Base-by-base conservation (phyloP, 1,140 invertebrate species). In the Dinothrombium tinctorium region DNA sequence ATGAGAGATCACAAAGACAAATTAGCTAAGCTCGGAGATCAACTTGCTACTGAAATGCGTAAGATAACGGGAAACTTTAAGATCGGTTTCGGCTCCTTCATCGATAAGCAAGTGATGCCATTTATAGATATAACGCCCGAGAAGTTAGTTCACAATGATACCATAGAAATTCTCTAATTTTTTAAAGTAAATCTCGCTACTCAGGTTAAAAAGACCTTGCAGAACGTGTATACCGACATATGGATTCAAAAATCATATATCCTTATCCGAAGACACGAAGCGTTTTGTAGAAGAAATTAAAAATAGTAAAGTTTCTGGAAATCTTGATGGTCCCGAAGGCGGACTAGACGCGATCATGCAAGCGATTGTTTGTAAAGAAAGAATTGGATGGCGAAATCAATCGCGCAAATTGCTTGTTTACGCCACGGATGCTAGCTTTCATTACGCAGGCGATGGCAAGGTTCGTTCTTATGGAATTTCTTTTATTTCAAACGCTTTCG, bases 301-400 rank as follows among this genome's bases (percentile, higher is more conserved):
- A 47, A 15, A 32, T 11, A 21, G 17, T 31, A 15, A 43, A 9
- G 46, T 45, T 21, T 33, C 37, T n/a, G 41, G 45, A 32, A 98
- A 96, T 61, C 62, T 95, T 50, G 89, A 96, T 59, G 81, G 82
- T 4, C 92, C 92, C 0, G 92, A 98, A 59, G 92, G 92, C 23
- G 89, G 89, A 8, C 92, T 98, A 58, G 92, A 99, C 65, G 92
- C 89, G 12, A 79, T 99, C 35, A 94, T 99, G 82, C 92, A 99
- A 40, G 47, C 41, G 3, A 40, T 49, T 23, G 48, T 49, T 14
- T 49, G 48, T 40, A 20, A 33, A 21, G 5, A 35, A 28, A 14
- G 37, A 29, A 52, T 54, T 40, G 37, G 35, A 4, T 53, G 51
- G 51, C 12, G 28, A 20, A 31, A 4, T n/a, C 19, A 49, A 15